phyloP scores from a whole-genome alignment of 1,140 invertebrate species.

The Centruroides vittatus region DNA sequence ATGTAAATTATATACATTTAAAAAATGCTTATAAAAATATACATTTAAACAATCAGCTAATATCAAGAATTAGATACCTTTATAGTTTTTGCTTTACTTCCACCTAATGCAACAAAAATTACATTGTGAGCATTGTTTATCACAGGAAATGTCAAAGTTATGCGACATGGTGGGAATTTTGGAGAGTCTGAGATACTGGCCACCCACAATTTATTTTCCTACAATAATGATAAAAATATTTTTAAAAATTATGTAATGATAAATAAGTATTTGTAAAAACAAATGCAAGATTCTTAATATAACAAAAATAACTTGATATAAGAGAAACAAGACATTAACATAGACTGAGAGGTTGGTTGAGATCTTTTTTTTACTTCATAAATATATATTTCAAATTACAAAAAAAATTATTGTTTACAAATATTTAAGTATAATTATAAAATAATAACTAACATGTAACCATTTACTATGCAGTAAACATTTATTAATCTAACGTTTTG shows the following conservation, averaged over 20 bases:
- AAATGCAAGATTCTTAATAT: conserved; percentile 9
- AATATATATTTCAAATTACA: too few species aligned
- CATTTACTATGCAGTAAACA: too few species aligned
- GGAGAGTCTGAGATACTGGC: conserved; percentile 81
- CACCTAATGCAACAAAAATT: conserved; percentile 69
- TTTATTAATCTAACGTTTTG: too few species aligned
- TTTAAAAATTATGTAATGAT: conserved; percentile 1
- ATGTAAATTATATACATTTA: too few species aligned
- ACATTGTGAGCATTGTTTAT: conserved; percentile 74
- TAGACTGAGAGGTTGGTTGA: too few species aligned
- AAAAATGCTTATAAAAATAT: too few species aligned
- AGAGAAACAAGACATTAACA: too few species aligned
- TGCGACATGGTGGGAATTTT: conserved; percentile 77
- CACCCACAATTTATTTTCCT: conserved; percentile 45
- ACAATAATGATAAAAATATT: conserved; percentile 14
- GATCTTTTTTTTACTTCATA: too few species aligned
- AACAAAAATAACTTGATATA: neutral
- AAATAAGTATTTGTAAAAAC: conserved; percentile 18
- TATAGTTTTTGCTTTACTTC: conserved; percentile 72
- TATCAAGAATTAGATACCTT: conserved; percentile 41
- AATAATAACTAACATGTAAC: too few species aligned
- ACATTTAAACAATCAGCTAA: too few species aligned
- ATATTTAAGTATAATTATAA: too few species aligned
- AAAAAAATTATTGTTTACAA: too few species aligned
- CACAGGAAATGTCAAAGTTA: conserved; percentile 85